Evolutionary conservation across 2,113 vertebrate species (phyloP).

Genomic region (Silurus meridionalis): DNA sequence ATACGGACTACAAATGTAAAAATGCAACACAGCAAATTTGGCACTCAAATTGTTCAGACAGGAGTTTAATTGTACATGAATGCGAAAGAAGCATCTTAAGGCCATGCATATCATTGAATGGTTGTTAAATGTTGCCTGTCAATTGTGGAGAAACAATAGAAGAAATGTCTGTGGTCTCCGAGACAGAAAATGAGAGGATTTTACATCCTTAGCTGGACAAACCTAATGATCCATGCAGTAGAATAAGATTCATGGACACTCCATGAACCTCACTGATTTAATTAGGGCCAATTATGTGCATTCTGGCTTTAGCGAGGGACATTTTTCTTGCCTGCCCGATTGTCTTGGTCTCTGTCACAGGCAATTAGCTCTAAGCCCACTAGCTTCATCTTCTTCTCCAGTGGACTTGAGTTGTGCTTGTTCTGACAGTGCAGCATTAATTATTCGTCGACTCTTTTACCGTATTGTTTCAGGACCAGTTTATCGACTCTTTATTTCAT

Average conservation of each 20-base stretch:
- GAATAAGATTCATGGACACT: background rate
- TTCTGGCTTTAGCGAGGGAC: background rate
- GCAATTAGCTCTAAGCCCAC: background rate
- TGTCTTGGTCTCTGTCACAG: background rate
- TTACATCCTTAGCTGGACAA: background rate
- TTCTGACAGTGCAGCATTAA: background rate
- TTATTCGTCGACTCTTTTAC: background rate
- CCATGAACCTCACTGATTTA: constrained; percentile 35
- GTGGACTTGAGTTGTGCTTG: background rate
- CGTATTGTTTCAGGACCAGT: background rate
- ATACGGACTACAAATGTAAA: background rate
- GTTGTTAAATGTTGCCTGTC: background rate
- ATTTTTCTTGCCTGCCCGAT: background rate
- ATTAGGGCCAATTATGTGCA: constrained; percentile 24
- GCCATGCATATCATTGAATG: background rate
- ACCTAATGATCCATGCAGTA: constrained; percentile 3
- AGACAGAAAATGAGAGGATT: background rate
- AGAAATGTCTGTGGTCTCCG: background rate
- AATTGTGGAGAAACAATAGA: background rate
- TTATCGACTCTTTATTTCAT: background rate
- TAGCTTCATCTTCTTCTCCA: background rate
- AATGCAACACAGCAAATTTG: background rate
- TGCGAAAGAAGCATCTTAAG: background rate
- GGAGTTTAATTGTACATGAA: background rate
- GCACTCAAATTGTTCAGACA: background rate